phyloP scores from a whole-genome alignment of 2,113 vertebrate genomes.

The Notechis scutatus region DNA sequence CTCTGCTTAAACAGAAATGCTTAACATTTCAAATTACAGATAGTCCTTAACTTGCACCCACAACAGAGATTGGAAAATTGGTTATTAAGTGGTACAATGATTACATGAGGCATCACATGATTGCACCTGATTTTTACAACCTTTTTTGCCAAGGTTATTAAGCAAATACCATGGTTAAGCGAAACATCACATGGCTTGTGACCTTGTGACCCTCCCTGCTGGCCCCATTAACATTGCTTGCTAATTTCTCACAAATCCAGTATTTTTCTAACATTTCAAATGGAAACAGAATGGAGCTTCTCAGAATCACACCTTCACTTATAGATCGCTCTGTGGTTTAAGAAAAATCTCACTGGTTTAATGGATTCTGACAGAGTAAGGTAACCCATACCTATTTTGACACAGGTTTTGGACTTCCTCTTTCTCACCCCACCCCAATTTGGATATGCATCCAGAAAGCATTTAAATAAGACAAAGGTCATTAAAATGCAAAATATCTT shows the following conservation, averaged over 20 bases:
- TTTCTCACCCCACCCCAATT: constrained; percentile 29
- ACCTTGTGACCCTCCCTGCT: background rate
- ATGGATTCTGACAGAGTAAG: constrained; percentile 45
- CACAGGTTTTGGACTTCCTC: constrained; percentile 46
- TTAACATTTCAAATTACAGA: background rate
- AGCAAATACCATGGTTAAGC: background rate
- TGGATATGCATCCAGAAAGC: constrained; percentile 45
- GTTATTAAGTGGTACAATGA: background rate
- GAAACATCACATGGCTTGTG: background rate
- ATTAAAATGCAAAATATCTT: constrained; percentile 52
- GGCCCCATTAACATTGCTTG: background rate
- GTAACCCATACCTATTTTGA: constrained; percentile 7
- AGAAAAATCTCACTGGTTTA: constrained; percentile 52
- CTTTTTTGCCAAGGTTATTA: background rate
- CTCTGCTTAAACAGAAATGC: background rate
- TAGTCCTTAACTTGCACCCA: background rate
- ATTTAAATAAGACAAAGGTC: constrained; percentile 46
- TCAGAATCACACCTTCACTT: constrained; percentile 26
- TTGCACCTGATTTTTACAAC: background rate
- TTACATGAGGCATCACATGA: background rate
- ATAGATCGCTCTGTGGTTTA: constrained; percentile 24
- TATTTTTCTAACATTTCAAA: constrained; percentile 54
- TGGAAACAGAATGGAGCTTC: constrained; percentile 41
- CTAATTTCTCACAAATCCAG: constrained; percentile 34
- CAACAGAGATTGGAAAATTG: background rate